Evolutionary conservation across 2,888 invertebrate genomes (phyloP), one percentile per base, ranked within the genome.

Genomic region (Imbricaverruca yamaguchii): DNA sequence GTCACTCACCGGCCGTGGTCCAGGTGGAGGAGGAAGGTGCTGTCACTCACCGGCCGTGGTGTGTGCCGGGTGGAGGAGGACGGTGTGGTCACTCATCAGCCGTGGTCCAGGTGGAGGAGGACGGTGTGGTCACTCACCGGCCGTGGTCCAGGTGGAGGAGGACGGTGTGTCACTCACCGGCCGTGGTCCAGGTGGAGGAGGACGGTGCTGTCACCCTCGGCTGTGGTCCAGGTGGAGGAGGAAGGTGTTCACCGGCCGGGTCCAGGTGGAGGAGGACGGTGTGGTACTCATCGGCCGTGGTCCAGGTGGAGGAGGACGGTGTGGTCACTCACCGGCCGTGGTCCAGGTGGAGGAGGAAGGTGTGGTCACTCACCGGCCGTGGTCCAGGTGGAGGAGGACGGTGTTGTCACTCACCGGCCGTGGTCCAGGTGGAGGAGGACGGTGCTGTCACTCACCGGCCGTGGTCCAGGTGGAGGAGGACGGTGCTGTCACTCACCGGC

Each of bases 351-450:
- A 39, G 39, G 39, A 39, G 39, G 39, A 39, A 39, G 39, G 39
- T 39, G 39, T 39, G 39, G 39, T 21, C 21, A n/a, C 63, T n/a
- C 15, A 69, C 69, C 69, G 15, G 25, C 69, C 39, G 39, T 39
- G 39, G 4, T 39, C 39, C 39, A 39, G 39, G 39, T 39, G 39
- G 39, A 39, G 4, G 39, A 39, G 39, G 39, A 39, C 39, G 39
- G 4, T 39, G 39, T 39, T 1, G 39, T 13, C 11, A 18, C 67
- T 15, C 21, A 74, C 74, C 74, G 23, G 18, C 74, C 98, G 87
- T 99, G 97, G 88, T 99, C 98, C 87, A 98, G 88, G 87, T 98
- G 97, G 80, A 99, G 89, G 1, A 96, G 94, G 87, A 96, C 97
- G 6, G 97, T 94, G 85, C 0, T 1, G 10, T 13, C 13, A 18